Evolutionary conservation across 2,113 vertebrate genomes (phyloP), one percentile per base, ranked within the genome.

Genomic region (Ranitomeya imitator): DNA sequence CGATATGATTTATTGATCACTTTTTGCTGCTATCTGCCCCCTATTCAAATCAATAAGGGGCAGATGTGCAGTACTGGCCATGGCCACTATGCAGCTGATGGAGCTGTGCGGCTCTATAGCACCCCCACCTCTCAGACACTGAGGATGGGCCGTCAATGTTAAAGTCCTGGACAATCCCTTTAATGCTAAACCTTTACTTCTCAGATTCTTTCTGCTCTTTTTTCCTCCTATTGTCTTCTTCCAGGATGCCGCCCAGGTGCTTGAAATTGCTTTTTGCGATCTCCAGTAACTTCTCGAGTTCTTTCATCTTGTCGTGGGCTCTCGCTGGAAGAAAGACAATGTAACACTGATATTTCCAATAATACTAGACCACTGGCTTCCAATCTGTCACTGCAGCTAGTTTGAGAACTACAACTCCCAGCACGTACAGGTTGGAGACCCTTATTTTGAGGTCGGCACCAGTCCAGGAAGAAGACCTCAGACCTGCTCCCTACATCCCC

Each of bases 231-330:
- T 91, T 86, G 51, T 95, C 95, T 89, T 95, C 95, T 65, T 94
- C 94, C 71, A 93, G 93, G 90, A 95, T 90, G 61, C 96, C 96
- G 79, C 96, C 96, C 86, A 96, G 94, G n/a, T 95, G 94, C 88
- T 92, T 95, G 88, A 94, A 96, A 91, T 96, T 96, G 92, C 92
- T 95, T 90, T 92, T 92, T 67, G 96, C 96, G 86, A 95, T 94
- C 91, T 94, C 92, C 86, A 96, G 92, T 60, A 94, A 93, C 5
- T 52, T 90, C 82, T 91, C 90, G 81, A 96, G 90, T 91, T 96
- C 94, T 77, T 93, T 81, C 83, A 96, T 92, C 92, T 95, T 96
- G 85, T 88, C 71, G 88, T 94, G 93, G 26, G 95, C 95, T 88
- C 95, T 93, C 85, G 92, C 95, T 96, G 92, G 10, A 93, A 95